Evolutionary conservation across 2,113 vertebrate species (phyloP).

Genomic region (Eublepharis macularius): DNA sequence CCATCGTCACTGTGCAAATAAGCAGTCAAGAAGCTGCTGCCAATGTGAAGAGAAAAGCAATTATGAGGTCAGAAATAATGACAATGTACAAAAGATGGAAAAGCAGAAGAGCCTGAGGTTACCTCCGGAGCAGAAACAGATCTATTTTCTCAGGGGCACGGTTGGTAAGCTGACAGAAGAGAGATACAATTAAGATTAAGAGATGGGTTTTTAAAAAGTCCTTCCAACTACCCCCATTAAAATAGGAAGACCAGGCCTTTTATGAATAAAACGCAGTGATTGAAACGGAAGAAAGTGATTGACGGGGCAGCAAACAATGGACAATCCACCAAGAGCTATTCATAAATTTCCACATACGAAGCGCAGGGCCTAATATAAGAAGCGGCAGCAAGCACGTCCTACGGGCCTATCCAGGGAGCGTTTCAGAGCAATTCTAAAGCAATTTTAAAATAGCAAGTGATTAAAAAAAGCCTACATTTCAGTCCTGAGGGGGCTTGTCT

Average conservation of each 20-base stretch:
- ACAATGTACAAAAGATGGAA: background rate
- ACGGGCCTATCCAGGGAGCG: constrained; percentile 51
- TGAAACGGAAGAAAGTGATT: background rate
- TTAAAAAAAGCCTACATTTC: constrained; percentile 53
- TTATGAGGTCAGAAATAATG: background rate
- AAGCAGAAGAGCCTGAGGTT: background rate
- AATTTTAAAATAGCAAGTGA: constrained; percentile 48
- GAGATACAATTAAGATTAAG: background rate
- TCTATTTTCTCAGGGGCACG: background rate
- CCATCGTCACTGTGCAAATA: background rate
- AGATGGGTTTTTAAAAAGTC: background rate
- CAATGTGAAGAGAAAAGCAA: background rate
- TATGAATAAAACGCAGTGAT: background rate
- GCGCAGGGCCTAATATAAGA: background rate
- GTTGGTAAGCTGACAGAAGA: no score
- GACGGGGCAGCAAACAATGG: background rate
- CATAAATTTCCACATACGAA: background rate
- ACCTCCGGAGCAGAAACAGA: background rate
- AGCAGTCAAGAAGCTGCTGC: background rate
- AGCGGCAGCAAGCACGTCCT: constrained; percentile 6
- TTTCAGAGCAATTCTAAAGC: constrained; percentile 42
- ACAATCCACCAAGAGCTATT: no score
- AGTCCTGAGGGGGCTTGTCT: constrained; percentile 50
- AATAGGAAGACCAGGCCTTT: background rate
- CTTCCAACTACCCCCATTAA: background rate